Evolutionary conservation across 2,113 vertebrate genomes (phyloP).

Genomic region (Octodon degus): DNA sequence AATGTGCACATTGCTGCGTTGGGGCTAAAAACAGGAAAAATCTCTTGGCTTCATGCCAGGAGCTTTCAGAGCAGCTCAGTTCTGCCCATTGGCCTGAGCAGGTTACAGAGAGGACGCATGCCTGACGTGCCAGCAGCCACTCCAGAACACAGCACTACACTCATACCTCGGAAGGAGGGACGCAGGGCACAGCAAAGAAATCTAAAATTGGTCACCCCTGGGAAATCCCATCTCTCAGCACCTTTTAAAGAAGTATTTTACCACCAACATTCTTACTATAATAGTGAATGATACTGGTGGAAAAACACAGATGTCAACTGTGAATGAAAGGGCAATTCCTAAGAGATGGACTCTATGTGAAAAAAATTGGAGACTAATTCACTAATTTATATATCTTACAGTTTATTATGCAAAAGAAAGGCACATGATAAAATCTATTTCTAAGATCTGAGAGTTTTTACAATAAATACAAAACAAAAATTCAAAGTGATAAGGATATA

Average conservation of each 20-base stretch:
- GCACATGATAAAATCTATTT: neutral
- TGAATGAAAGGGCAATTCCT: neutral
- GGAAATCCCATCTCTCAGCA: neutral
- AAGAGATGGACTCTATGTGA: neutral
- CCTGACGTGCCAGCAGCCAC: neutral
- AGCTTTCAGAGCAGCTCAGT: neutral
- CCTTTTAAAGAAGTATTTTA: slow-evolving; percentile 1
- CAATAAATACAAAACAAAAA: slow-evolving; percentile 57
- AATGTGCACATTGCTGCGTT: neutral
- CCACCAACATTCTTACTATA: neutral
- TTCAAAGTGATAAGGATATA: neutral
- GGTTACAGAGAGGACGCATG: slow-evolving; percentile 18
- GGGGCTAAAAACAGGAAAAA: slow-evolving; percentile 73
- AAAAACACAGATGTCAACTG: neutral
- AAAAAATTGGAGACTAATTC: neutral
- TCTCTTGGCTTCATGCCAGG: slow-evolving; percentile 68
- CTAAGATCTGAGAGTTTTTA: slow-evolving; percentile 37
- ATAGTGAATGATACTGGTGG: neutral
- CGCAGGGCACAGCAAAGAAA: neutral
- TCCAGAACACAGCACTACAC: neutral
- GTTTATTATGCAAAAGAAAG: neutral
- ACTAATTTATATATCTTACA: neutral
- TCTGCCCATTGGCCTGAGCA: slow-evolving; percentile 34
- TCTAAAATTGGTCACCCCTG: neutral
- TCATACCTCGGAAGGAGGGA: neutral